Percentiles rank a stretch among this genome's conserved stretches.
These are phyloP conservation scores for Echeneis naucrates DNA, from an alignment of 2,797 vertebrate species.

Conservation along the genomic window DNA sequence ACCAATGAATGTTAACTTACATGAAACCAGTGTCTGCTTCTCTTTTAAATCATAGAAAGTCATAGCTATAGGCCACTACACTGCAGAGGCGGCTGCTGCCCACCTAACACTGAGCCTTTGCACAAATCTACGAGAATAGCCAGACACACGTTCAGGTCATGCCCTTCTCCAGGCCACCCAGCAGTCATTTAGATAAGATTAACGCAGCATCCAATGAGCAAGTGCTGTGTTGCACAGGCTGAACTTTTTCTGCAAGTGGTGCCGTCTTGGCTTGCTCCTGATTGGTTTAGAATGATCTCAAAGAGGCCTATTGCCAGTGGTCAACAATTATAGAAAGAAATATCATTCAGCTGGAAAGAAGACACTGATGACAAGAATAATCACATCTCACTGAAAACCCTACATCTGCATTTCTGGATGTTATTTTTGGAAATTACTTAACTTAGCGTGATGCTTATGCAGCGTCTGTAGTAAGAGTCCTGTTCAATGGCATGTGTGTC, in stretches of 20 bases:
- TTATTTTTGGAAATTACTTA: constrained; percentile 75
- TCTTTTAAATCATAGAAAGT: constrained; percentile 1
- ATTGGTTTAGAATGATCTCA: constrained; percentile 62
- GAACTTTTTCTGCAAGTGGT: constrained; percentile 14
- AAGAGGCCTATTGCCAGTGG: constrained; percentile 60
- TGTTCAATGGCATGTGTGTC: constrained; percentile 33
- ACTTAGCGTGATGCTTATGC: constrained; percentile 72
- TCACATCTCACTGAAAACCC: constrained; percentile 65
- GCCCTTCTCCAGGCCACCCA: constrained; percentile 49
- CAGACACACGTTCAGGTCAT: constrained; percentile 39
- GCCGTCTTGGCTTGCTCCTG: constrained; percentile 30
- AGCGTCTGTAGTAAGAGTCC: constrained; percentile 43
- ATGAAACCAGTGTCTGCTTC: neutral
- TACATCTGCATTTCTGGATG: constrained; percentile 74
- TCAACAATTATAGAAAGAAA: constrained; percentile 67
- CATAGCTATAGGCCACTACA: neutral
- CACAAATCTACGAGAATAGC: constrained; percentile 43
- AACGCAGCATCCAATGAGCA: constrained; percentile 41
- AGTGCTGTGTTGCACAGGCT: constrained; percentile 20
- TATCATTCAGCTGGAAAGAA: constrained; percentile 71
- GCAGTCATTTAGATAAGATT: constrained; percentile 61
- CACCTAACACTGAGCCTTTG: constrained; percentile 23
- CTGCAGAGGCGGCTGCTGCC: constrained; percentile 7
- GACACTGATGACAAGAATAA: constrained; percentile 73
- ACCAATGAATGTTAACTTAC: neutral